Conservation (phyloP, 2,113 vertebrate genomes). For the Orycteropus afer region DNA sequence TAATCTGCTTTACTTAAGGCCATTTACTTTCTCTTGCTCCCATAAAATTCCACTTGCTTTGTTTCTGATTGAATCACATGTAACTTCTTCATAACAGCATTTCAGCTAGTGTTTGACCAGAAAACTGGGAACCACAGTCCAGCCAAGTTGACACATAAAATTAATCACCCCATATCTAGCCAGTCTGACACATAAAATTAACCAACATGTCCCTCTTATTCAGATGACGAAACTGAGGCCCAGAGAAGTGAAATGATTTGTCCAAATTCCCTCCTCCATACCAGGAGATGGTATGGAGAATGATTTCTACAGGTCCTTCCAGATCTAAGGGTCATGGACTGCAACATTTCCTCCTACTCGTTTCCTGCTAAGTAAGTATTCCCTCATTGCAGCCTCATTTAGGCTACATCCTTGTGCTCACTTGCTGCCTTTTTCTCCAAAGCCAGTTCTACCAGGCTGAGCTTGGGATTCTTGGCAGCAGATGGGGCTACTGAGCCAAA, state of each 20-base stretch:
- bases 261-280: neutral
- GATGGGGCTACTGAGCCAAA: conserved; percentile 67
- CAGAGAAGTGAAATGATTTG: no score
- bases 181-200: no score
- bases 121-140: no score
- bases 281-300: neutral
- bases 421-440: neutral
- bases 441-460: neutral
- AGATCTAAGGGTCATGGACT: neutral
- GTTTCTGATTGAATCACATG: no score
- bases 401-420: accelerated
- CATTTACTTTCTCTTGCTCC: no score
- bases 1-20: no score
- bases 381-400: accelerated
- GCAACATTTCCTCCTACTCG: neutral
- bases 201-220: neutral
- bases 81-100: no score
- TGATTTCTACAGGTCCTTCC: neutral
- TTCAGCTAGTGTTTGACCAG: no score
- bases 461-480: conserved; percentile 43
- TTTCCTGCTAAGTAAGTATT: neutral
- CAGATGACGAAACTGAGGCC: no score
- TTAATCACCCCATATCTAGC: no score
- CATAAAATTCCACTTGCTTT: no score
- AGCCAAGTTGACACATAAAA: no score